Percentiles rank a stretch among this genome's conserved stretches.
These are phyloP conservation scores for Alectura lathami DNA, from an alignment of 2,113 vertebrate genomes.

Conservation along the genomic window DNA sequence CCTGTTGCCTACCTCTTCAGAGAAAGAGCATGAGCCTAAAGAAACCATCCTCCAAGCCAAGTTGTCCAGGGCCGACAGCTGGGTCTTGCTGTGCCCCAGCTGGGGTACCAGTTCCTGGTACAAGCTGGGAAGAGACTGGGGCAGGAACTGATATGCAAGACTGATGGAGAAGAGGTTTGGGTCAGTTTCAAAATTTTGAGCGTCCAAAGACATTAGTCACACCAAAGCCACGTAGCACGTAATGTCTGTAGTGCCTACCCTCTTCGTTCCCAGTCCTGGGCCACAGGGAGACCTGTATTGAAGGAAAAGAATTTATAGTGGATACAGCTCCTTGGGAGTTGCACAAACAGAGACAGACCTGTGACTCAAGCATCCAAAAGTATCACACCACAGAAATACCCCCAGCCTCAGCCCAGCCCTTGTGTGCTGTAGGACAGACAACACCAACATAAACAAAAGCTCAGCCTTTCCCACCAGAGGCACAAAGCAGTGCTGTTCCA, in stretches of 20 bases:
- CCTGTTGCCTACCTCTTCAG: neutral
- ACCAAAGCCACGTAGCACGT: neutral
- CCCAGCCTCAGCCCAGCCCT: neutral
- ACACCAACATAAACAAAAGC: conserved; percentile 10
- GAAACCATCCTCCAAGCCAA: neutral
- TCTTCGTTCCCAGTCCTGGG: neutral
- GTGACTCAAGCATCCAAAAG: neutral
- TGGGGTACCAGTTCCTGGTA: neutral
- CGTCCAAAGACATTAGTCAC: neutral
- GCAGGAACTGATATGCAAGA: rapidly evolving
- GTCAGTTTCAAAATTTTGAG: neutral
- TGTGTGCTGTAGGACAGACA: neutral
- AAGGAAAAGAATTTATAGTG: neutral
- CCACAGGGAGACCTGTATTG: neutral
- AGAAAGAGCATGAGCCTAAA: neutral
- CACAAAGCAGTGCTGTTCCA: neutral
- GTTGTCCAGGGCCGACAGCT: neutral
- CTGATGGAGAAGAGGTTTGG: neutral
- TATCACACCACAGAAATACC: neutral
- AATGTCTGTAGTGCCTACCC: neutral
- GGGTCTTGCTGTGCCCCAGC: neutral
- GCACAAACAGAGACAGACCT: neutral
- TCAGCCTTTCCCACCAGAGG: conserved; percentile 14
- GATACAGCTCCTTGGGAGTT: neutral
- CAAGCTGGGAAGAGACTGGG: neutral